Evolutionary conservation across 92 coral and sea anemone species (phyloP).

Genomic region (Palythoa caribaeorum): DNA sequence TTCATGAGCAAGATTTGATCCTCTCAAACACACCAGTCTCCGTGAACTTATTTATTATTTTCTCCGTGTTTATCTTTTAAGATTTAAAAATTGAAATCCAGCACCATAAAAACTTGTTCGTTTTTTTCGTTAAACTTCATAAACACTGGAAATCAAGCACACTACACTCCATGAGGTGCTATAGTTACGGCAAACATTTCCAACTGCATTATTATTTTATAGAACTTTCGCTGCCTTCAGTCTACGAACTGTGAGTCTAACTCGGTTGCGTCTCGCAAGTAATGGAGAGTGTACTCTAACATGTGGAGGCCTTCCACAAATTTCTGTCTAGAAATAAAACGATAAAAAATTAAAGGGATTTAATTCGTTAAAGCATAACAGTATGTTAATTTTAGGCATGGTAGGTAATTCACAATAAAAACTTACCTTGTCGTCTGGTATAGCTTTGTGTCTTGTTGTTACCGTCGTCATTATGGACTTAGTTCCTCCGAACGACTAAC

Average conservation of each 20-base stretch:
- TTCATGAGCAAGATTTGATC: not conserved
- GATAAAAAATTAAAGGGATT: not conserved
- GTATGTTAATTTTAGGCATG: not conserved
- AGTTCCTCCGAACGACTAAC: constrained; percentile 3
- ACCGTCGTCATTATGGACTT: constrained; percentile 44
- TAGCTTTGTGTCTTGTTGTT: constrained; percentile 76
- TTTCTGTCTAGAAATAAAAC: not conserved
- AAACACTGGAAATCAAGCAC: not conserved
- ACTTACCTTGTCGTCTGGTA: constrained; percentile 92
- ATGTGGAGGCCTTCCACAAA: not conserved
- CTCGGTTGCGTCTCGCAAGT: constrained; percentile 11
- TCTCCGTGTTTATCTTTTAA: constrained; percentile 37
- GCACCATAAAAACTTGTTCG: not conserved
- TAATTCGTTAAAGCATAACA: not conserved
- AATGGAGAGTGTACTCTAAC: constrained; percentile 34
- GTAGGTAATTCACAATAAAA: constrained; percentile 3
- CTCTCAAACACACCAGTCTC: not conserved
- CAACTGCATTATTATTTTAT: not conserved
- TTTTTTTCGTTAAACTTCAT: not conserved
- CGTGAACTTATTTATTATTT: not conserved
- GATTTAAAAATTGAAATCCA: not conserved
- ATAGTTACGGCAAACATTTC: constrained; percentile 3
- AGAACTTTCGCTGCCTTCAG: not conserved
- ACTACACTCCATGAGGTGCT: not conserved
- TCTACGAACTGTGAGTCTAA: not conserved